Base-by-base conservation (phyloP, 2,888 invertebrate species). In the Iphiclides podalirius region DNA sequence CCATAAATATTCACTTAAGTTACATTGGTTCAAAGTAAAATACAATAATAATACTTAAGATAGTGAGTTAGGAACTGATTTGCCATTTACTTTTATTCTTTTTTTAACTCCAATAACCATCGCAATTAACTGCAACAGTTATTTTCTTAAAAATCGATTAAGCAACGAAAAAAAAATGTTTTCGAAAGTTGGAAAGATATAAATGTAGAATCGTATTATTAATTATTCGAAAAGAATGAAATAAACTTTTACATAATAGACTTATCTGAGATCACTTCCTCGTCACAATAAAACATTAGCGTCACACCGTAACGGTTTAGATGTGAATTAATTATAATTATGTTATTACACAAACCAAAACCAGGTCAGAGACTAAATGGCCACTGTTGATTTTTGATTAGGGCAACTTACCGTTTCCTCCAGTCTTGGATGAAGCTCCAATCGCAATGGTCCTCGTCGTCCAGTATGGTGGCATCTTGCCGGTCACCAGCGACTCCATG, bases 351-450 rank as follows among this genome's bases (percentile, higher is more conserved):
- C 57, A 61, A 54, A 59, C 66, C 66, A 57, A 66, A 79, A 72
- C 61, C 61, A 64, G 79, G 75, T 64, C 74, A 69, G 54, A 51
- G 51, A 9, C 64, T 66, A 66, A 70, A 16, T 26, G 35, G 26
- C 43, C 37, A 43, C 45, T 1, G 9, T 31, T 38, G 38, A 16
- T 36, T 28, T n/a, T 31, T 40, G 45, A 38, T 52, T 43, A 47
- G 37, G 47, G 45, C 43, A 20, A 73, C 81, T 71, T 79, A 93
- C 93, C 93, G 90, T 79, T 92, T 90, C 67, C 93, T 89, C 93
- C 93, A 93, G 67, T 92, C 91, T 74, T 93, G 93, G 40, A 93
- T 93, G 71, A 93, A 93, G 68, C 93, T 93, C 93, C 93, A 93
- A 71, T 93, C 93, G 55, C 92, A 92, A 56, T 90, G 90, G 63